Base-by-base conservation (phyloP, 2,888 invertebrate genomes). In the Malthinus flaveolus region DNA sequence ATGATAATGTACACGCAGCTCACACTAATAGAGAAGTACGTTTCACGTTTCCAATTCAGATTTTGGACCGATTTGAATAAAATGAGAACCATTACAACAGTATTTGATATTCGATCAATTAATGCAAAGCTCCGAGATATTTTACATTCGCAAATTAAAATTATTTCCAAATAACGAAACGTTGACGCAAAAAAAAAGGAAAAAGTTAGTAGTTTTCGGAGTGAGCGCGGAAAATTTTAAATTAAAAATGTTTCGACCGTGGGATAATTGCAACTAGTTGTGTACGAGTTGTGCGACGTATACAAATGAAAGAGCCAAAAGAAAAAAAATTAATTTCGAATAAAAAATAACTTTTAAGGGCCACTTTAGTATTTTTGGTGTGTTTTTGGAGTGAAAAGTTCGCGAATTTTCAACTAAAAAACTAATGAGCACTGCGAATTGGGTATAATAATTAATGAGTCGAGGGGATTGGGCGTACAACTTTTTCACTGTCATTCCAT, bases 1-100 rank as follows among this genome's bases (percentile, higher is more conserved):
- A 63, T 63, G 63, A 60, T 63, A 63, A 63, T 63, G 60, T 59
- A 52, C 53, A 53, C 57, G 53, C 54, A 61, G 39, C 48, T 58
- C 44, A 9, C 33, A 52, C 48, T 58, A 58, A 58, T 42, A 63
- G 48, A 45, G 53, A 56, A 44, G 51, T 56, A 59, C 56, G 61
- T 56, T 45, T 46, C 44, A 59, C 56, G 61, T 56, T 45, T 46
- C 44, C 61, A 63, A 63, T 63, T 63, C 60, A 57, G 61, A 63
- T 63, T 63, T 54, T 15, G 56, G 23, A 23, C 33, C 37, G 51
- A 61, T 61, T 61, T 59, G 59, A 56, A 54, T 61, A 46, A 39
- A 56, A 59, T 46, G 36, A 59, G 59, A 55, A 51, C 46, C 55
- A 44, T 23, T 13, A 39, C 47, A 53, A 7, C 11, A 10, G 47